Evolutionary conservation across 2,797 vertebrate species (phyloP).

Genomic region (Intellagama lesueurii): DNA sequence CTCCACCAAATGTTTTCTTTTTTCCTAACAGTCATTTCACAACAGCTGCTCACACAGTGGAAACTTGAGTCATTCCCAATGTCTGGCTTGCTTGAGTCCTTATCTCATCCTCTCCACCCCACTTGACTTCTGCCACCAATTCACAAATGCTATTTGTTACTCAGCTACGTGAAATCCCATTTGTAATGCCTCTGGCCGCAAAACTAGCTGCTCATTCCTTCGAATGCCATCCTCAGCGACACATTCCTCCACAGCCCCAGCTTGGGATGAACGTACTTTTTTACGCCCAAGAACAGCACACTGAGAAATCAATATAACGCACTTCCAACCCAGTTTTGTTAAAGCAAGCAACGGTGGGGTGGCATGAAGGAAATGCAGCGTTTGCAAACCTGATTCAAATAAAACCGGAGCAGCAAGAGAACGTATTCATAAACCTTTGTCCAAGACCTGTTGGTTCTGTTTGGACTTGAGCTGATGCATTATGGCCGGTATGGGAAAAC

Average conservation of each 20-base stretch:
- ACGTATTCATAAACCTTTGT: neutral
- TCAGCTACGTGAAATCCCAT: neutral
- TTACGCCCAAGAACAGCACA: neutral
- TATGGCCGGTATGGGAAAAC: neutral
- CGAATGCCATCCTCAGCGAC: neutral
- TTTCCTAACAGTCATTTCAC: neutral
- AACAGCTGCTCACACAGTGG: neutral
- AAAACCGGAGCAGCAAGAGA: neutral
- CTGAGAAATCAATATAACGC: neutral
- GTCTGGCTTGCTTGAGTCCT: neutral
- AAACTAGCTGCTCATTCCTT: neutral
- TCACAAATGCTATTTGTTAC: neutral
- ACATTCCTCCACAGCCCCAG: neutral
- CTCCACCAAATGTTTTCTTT: too few species aligned
- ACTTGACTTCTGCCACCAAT: neutral
- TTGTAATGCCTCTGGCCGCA: neutral
- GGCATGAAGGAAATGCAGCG: too few species aligned
- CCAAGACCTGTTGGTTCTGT: neutral
- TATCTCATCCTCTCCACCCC: neutral
- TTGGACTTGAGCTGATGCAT: neutral
- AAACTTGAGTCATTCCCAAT: neutral
- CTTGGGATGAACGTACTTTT: neutral
- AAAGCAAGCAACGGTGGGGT: too few species aligned
- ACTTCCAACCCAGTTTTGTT: neutral
- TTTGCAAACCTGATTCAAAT: neutral